Evolutionary conservation across 2,888 invertebrate genomes (phyloP).

Genomic region (Agriopis marginaria): DNA sequence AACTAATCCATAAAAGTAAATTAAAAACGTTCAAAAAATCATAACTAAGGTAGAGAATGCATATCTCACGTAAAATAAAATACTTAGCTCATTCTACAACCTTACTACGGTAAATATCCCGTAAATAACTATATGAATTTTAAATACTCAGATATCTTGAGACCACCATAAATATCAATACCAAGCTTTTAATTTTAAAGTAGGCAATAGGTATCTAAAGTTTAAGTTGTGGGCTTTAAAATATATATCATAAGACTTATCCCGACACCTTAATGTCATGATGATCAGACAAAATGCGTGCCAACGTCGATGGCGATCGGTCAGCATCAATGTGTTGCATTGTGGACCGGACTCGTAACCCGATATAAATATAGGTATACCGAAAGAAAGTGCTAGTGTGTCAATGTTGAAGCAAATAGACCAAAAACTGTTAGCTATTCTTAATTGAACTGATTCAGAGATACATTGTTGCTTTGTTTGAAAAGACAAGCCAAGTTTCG

Average conservation of each 20-base stretch:
- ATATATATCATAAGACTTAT: constrained; percentile 21
- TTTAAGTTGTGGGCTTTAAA: not conserved
- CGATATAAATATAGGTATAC: constrained; percentile 58
- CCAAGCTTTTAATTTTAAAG: too few relatives aligned
- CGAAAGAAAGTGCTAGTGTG: constrained; percentile 67
- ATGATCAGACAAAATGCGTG: constrained; percentile 43
- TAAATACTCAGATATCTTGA: too few relatives aligned
- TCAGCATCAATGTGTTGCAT: constrained; percentile 45
- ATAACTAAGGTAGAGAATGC: not conserved
- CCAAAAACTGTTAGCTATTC: constrained; percentile 53
- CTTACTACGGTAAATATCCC: too few relatives aligned
- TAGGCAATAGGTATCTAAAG: not conserved
- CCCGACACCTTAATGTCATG: constrained; percentile 28
- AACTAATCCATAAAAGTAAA: not conserved
- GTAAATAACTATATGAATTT: too few relatives aligned
- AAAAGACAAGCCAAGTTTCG: constrained; percentile 19
- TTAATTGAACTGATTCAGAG: constrained; percentile 36
- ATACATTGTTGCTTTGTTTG: constrained; percentile 4
- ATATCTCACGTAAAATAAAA: not conserved
- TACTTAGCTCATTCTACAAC: too few relatives aligned
- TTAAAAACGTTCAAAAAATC: not conserved
- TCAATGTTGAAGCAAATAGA: constrained; percentile 72
- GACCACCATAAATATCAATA: too few relatives aligned
- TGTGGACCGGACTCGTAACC: constrained; percentile 55
- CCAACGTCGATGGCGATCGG: constrained; percentile 66